Evolutionary conservation across 1,140 invertebrate species (phyloP), one percentile per base, ranked within the genome.

Genomic region (Drosophila littoralis): DNA sequence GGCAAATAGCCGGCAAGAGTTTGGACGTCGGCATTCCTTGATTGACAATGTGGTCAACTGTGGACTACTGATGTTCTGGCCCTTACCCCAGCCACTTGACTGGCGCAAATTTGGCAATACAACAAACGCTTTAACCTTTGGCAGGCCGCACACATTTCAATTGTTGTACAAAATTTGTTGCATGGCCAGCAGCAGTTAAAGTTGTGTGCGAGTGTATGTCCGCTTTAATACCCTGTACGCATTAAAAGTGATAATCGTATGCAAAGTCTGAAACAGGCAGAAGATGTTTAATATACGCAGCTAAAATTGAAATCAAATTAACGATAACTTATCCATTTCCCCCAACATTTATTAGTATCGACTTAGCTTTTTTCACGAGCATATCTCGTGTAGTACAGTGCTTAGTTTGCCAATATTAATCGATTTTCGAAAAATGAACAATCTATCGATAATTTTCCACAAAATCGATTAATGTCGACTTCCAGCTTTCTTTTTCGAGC

Each of bases 71-170:
- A 63, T 58, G 52, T 50, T 43, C 57, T 43, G 59, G 22, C 36
- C 33, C 60, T 43, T 22, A 17, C 57, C 32, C 61, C 50, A 38
- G 32, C 7, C 50, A 40, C 59, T 50, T 35, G 33, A 10, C 22
- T 75, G 52, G 51, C 68, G 72, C 64, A 77, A 67, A 77, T 81
- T 81, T 81, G 80, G 71, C 71, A 82, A 83, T 76, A 68, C 68
- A 83, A 83, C 75, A 79, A 52, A 74, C 46, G 77, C 63, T 66
- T 77, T 84, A 83, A 83, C 81, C 81, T 83, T 77, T 83, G 81
- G 66, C 80, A 83, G 80, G 72, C 81, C 75, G 55, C 78, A 76
- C 64, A 77, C 81, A 83, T 80, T 83, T 84, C 81, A 80, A 80
- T 77, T 59, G 81, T 60, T 73, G 40, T 52, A 61, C 35, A 22